Base-by-base conservation (phyloP, 53 echinoderm and acorn worm genomes). In the Astropecten irregularis region DNA sequence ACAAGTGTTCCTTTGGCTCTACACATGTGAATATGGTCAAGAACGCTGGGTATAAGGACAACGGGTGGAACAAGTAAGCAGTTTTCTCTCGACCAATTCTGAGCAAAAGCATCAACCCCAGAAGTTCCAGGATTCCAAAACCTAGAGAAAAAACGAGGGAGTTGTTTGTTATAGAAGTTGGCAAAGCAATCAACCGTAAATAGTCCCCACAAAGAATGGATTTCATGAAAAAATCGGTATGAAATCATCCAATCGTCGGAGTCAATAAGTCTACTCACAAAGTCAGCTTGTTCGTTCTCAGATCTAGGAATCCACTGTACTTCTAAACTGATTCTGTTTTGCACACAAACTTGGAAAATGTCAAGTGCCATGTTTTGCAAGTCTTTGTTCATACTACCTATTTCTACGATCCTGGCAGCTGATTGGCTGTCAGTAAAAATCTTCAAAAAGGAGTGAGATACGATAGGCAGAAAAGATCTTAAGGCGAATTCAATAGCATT, bases 161-260 rank as follows among this genome's bases (percentile, higher is more conserved):
- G 13, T 13, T 69, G 19, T 27, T 5, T 26, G 48, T 69, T 69
- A 47, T 69, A 69, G 7, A 44, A 42, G 1, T 9, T 42, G 7
- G 69, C 69, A 14, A 69, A 69, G 16, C 69, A 69, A 28, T 69
- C 69, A 8, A 69, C 69, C 9, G 46, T 34, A 4, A 69, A 69
- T 13, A 51, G 46, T 9, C 82, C 77, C 82, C 63, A 64, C 30
- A 20, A 20, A 5, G 33, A 2, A 44, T 29, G 47, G 0, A 65
- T 4, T 0, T 25, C 0, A 9, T 15, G 0, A 34, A 82, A 82
- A 20, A 82, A 47, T 3, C 49, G 40, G 4, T 82, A 14, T 2
- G 69, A 55, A 33, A 83, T 67, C 36, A 15, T 4, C 83, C 83
- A 83, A 16, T 83, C 83, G 56, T 83, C 83, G 6, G 26, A 29